Base-by-base conservation (phyloP, 2,797 vertebrate species). In the Danio jaintianensis region DNA sequence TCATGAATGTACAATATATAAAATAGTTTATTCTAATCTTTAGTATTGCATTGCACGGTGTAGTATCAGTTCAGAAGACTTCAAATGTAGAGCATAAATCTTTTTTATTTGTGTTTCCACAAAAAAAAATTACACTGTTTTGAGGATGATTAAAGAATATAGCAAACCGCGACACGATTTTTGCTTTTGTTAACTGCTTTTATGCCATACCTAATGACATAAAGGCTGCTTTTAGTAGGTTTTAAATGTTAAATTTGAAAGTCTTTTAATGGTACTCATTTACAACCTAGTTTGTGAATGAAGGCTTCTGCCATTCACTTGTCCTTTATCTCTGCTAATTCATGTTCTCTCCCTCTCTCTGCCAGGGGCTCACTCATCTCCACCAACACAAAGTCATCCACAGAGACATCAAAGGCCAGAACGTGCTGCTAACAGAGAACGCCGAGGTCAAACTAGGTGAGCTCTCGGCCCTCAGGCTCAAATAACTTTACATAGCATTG, bases 371-470 rank as follows among this genome's bases (percentile, higher is more conserved):
- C 92, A 95, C 94, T 92, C 97, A 99, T 91, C 96, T 99, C 87
- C 98, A 99, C 91, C 95, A 96, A 85, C 96, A 99, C 92, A 98
- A 98, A 94, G 97, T 99, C 92, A 99, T 99, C 93, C 98, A 99
- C 91, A 91, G 98, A 88, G 97, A 99, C 92, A 99, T 99, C 90
- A 99, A 99, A 92, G 98, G 97, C 74, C 98, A 99, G 87, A 99
- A 99, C 52, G 97, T 99, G 70, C 92, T 99, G 92, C 94, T 99
- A 90, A 99, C 97, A 0, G 96, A 98, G 91, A 97, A 97, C 1
- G 98, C 97, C 18, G 97, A 99, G 92, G 96, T 99, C 88, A 99
- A 99, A 87, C 93, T 99, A 87, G 97, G 98, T 99, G 91, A 94
- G 93, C 83, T 74, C 56, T 40, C 80, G 78, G 64, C 67, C 68